Evolutionary conservation across 1,140 invertebrate species (phyloP).

Genomic region (Zaprionus capensis): DNA sequence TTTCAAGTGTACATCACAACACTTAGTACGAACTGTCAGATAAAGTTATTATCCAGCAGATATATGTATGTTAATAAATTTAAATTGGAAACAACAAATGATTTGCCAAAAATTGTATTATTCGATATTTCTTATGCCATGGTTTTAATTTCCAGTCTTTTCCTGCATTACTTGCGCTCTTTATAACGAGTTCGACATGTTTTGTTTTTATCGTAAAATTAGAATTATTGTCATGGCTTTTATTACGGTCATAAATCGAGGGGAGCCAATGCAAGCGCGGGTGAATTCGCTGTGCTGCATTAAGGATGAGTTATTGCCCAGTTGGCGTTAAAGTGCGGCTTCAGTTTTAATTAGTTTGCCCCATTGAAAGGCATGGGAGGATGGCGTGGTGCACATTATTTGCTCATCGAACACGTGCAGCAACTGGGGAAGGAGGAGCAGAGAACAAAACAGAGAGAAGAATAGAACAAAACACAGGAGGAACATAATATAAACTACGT

Average conservation of each 20-base stretch:
- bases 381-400: constrained; percentile 18
- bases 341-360: constrained; percentile 79
- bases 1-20: background rate
- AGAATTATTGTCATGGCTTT: constrained; percentile 74
- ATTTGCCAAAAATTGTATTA: constrained; percentile 61
- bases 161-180: background rate
- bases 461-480: constrained; percentile 14
- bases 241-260: constrained; percentile 71
- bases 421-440: background rate
- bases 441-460: constrained; percentile 3
- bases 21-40: constrained; percentile 28
- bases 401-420: constrained; percentile 28
- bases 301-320: constrained; percentile 70
- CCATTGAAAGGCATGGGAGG: constrained; percentile 37
- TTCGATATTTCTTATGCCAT: constrained; percentile 58
- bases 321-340: constrained; percentile 58
- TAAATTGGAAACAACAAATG: constrained; percentile 32
- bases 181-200: background rate
- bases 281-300: constrained; percentile 61
- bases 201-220: constrained; percentile 56
- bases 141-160: background rate
- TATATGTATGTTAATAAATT: constrained; percentile 37
- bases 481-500: constrained; percentile 45
- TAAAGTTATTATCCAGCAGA: constrained; percentile 42
- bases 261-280: constrained; percentile 61